phyloP scores from a whole-genome alignment of 2,888 invertebrate species.

The Meganola albula region DNA sequence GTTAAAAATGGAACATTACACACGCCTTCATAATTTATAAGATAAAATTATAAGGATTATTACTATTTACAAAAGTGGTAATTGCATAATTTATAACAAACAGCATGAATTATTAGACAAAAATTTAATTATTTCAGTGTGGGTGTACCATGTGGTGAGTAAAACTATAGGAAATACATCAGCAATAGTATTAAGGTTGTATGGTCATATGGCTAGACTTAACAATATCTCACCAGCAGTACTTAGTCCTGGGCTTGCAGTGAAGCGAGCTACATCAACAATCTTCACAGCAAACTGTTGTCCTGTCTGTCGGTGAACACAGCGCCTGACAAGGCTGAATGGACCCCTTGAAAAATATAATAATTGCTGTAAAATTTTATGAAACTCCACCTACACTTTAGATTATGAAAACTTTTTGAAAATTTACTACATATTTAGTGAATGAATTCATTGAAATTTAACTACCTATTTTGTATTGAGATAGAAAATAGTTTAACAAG shows the following conservation, averaged over 20 bases:
- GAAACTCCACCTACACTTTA: neutral
- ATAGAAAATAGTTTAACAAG: too few species aligned
- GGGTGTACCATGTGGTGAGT: too few species aligned
- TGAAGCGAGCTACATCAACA: constrained; percentile 98
- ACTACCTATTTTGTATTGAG: too few species aligned
- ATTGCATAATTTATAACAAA: too few species aligned
- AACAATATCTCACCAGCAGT: constrained; percentile 91
- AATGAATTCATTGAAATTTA: neutral
- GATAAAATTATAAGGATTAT: too few species aligned
- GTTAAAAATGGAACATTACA: too few species aligned
- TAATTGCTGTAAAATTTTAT: neutral
- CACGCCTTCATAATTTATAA: too few species aligned
- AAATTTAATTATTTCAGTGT: too few species aligned
- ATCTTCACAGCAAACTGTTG: constrained; percentile 99
- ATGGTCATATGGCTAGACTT: too few species aligned
- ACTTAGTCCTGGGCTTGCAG: constrained; percentile 96
- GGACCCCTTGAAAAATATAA: constrained; percentile 84
- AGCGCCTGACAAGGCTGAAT: constrained; percentile 96
- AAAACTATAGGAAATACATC: too few species aligned
- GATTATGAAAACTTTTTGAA: neutral
- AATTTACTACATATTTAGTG: neutral
- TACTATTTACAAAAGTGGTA: too few species aligned
- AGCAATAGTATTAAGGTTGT: constrained; percentile 3
- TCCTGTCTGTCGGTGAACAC: constrained; percentile 94
- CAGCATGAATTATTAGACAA: too few species aligned